phyloP scores from a whole-genome alignment of 2,113 vertebrate species.

The Triplophysa tibetana region DNA sequence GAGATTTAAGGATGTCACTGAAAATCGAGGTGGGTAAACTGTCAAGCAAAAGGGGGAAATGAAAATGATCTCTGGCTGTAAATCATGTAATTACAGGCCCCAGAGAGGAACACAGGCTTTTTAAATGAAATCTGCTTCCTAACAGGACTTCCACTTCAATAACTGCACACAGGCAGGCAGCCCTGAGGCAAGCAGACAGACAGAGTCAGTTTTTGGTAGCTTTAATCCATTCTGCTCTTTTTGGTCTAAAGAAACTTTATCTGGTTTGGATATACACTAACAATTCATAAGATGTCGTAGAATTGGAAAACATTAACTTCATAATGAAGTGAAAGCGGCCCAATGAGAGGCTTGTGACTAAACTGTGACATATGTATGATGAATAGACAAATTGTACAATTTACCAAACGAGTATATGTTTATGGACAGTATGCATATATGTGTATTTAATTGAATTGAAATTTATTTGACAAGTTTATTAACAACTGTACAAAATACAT shows the following conservation, averaged over 20 bases:
- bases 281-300: not conserved
- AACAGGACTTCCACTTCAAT: conserved; percentile 50
- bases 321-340: too few relatives aligned
- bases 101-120: conserved; percentile 45
- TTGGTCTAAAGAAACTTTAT: not conserved
- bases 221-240: not conserved
- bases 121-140: conserved; percentile 47
- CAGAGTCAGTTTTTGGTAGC: not conserved
- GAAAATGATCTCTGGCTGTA: conserved; percentile 42
- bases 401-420: too few relatives aligned
- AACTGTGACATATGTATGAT: too few relatives aligned
- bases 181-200: not conserved
- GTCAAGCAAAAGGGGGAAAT: conserved; percentile 16
- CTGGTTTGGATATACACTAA: not conserved
- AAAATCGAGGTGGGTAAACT: conserved; percentile 46
- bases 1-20: conserved; percentile 50
- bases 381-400: too few relatives aligned
- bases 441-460: too few relatives aligned
- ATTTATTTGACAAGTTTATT: too few relatives aligned
- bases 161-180: conserved; percentile 18
- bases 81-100: conserved; percentile 59
- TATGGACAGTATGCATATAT: too few relatives aligned
- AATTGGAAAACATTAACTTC: not conserved
- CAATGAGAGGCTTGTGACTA: too few relatives aligned
- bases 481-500: too few relatives aligned